These are phyloP conservation scores for Philotrypesis tridentata DNA, from an alignment of 1,140 invertebrate genomes.

Conservation along the genomic window DNA sequence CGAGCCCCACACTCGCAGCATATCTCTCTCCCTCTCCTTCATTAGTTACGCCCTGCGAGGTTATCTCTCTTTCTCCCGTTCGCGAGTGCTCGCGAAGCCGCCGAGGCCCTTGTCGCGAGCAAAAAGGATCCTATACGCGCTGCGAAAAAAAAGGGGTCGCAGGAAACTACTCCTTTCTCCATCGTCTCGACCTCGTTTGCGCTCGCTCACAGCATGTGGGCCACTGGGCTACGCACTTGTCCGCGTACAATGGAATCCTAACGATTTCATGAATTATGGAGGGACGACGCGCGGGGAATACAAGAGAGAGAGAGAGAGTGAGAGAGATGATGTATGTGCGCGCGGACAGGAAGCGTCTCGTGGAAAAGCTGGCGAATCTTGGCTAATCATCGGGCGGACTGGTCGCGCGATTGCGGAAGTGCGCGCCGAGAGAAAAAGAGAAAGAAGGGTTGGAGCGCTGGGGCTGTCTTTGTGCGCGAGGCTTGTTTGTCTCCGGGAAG, in stretches of 20 bases:
- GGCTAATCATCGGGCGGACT: constrained; percentile 10
- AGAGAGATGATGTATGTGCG: not conserved
- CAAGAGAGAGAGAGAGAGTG: too few relatives aligned
- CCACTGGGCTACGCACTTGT: constrained; percentile 37
- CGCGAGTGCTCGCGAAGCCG: not conserved
- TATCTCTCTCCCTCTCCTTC: constrained; percentile 2
- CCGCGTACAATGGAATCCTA: constrained; percentile 16
- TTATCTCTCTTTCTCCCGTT: not conserved
- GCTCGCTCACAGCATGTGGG: constrained; percentile 37
- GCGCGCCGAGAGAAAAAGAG: not conserved
- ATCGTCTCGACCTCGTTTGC: not conserved
- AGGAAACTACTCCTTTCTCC: not conserved
- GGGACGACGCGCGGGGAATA: not conserved
- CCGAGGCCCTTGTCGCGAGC: not conserved
- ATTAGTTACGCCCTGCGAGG: constrained; percentile 20
- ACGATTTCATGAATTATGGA: constrained; percentile 40
- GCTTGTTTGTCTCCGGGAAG: not conserved
- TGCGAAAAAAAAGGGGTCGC: not conserved
- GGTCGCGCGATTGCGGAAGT: not conserved
- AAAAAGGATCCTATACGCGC: constrained; percentile 13
- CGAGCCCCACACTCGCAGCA: not conserved
- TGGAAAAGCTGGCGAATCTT: constrained; percentile 45
- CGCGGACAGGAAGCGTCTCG: constrained; percentile 14
- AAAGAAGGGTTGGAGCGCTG: constrained; percentile 9
- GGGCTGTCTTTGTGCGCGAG: not conserved